Percentiles rank a stretch among this genome's conserved stretches.
Evolutionary conservation across 2,888 invertebrate species (phyloP).

Genomic region (Thumatha senex): DNA sequence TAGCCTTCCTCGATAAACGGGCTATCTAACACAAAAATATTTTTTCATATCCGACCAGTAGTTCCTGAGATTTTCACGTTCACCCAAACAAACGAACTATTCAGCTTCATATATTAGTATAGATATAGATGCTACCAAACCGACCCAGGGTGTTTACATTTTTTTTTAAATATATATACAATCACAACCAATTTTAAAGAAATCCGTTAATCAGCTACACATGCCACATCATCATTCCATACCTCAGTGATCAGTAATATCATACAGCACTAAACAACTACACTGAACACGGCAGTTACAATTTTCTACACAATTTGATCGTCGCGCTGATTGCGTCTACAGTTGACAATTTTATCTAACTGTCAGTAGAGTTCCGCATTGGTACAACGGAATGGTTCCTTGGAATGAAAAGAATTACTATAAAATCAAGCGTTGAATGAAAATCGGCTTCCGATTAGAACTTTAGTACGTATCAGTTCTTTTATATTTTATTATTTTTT

Average conservation of each 20-base stretch:
- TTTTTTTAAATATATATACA: too few relatives aligned
- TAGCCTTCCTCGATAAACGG: too few relatives aligned
- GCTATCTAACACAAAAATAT: too few relatives aligned
- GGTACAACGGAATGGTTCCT: conserved; percentile 16
- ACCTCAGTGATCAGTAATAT: conserved; percentile 55
- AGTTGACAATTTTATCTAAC: conserved; percentile 40
- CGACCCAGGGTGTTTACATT: too few relatives aligned
- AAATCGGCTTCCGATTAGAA: conserved; percentile 1
- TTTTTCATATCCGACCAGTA: too few relatives aligned
- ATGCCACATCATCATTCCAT: conserved; percentile 4
- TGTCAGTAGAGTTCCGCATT: conserved; percentile 38
- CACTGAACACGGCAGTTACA: conserved; percentile 43
- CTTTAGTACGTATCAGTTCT: neutral
- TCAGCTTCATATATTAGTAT: too few relatives aligned
- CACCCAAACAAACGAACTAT: too few relatives aligned
- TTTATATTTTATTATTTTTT: too few relatives aligned
- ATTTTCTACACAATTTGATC: conserved; percentile 78
- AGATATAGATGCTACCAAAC: too few relatives aligned
- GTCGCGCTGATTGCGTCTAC: conserved; percentile 34
- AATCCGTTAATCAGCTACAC: too few relatives aligned
- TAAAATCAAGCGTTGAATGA: neutral
- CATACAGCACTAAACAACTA: conserved; percentile 1
- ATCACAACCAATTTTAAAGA: too few relatives aligned
- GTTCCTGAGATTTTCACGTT: too few relatives aligned
- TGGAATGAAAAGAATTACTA: conserved; percentile 13